Base-by-base conservation (phyloP, 2,797 vertebrate species). In the Pseudomugil tenellus region DNA sequence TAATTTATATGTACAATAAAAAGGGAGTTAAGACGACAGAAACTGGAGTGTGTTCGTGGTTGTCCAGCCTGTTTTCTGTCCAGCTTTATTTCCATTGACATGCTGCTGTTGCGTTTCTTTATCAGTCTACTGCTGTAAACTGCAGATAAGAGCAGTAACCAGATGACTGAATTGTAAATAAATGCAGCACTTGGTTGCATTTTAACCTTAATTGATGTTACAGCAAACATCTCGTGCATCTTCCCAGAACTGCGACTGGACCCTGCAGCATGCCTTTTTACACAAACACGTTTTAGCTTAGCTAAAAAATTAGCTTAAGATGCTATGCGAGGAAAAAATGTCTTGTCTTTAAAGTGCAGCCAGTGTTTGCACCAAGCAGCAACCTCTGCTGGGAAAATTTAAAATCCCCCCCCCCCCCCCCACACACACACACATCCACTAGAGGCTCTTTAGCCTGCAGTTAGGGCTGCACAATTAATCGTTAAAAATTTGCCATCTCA, bases 1-100 rank as follows among this genome's bases (percentile, higher is more conserved):
- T 57, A 26, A 73, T 58, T 29, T 52, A 63, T 58, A 56, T 68
- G 67, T 52, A 28, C 63, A 55, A 34, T 53, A 39, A 29, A 37
- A 53, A 56, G 28, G 58, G 34, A 63, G 43, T 32, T 16, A 49
- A 17, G 29, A 16, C 39, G 48, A 56, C 34, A 28, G 58, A 35
- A 35, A 13, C 58, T 43, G 16, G 6, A 58, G 29, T 3, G 29
- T 49, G 17, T 2, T 28, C 17, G 2, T 58, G 56, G 14, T n/a
- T 6, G 32, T 17, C 4, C 4, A 9, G 28, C 43, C 6, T 3
- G 6, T 48, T 2, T 51, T 26, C 4, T 51, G 13, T 37, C 11
- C 29, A 49, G 19, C 9, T 37, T 21, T 17, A 14, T 53, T 48
- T 37, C 1, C 11, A 17, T 37, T 26, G 6, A 13, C 5, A 16